Conservation (phyloP, 1,140 invertebrate genomes). For the Drosophila elegans region DNA sequence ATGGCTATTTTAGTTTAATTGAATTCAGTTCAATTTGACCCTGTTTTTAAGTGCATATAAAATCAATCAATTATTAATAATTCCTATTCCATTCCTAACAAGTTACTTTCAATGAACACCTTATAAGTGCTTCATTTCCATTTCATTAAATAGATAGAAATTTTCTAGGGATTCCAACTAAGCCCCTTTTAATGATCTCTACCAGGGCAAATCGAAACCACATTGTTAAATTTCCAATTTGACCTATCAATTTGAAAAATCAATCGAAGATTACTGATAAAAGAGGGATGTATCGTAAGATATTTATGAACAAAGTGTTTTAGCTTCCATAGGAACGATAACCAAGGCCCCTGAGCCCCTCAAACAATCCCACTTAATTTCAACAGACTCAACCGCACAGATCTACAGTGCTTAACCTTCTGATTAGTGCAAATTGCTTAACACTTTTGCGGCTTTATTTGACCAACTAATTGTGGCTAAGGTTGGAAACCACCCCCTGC, state of each 20-base stretch:
- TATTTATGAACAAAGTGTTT: not conserved
- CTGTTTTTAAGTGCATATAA: too few relatives aligned
- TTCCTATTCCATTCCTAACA: too few relatives aligned
- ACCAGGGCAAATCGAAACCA: not conserved
- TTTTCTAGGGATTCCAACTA: not conserved
- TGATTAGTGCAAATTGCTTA: slow-evolving; percentile 78
- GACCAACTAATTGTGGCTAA: slow-evolving; percentile 78
- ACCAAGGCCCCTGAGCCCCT: not conserved
- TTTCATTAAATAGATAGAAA: not conserved
- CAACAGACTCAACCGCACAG: slow-evolving; percentile 15
- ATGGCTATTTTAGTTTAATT: too few relatives aligned
- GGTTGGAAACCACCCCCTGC: slow-evolving; percentile 10
- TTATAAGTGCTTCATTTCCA: not conserved
- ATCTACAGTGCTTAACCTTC: slow-evolving; percentile 50
- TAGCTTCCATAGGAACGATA: slow-evolving; percentile 13
- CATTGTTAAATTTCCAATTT: not conserved
- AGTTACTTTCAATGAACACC: not conserved
- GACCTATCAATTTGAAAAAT: not conserved
- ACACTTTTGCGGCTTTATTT: slow-evolving; percentile 82
- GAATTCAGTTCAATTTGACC: too few relatives aligned
- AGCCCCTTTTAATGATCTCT: not conserved
- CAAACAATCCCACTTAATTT: not conserved
- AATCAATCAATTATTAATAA: too few relatives aligned
- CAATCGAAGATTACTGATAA: slow-evolving; percentile 1
- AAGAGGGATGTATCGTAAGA: too few relatives aligned